Base-by-base conservation (phyloP, 2,797 vertebrate species). In the Gymnoscopelus braueri region DNA sequence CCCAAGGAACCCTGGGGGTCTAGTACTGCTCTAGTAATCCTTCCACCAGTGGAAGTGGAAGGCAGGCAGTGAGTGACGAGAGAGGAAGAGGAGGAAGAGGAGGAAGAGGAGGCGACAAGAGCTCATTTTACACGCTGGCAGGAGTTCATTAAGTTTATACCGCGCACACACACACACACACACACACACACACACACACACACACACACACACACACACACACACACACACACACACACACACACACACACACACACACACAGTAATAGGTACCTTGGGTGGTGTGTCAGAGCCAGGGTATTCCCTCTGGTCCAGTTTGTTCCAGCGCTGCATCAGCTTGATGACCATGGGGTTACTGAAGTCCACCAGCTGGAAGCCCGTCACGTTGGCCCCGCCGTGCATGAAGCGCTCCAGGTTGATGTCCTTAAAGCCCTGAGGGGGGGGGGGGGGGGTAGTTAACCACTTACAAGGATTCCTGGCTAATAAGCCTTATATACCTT, bases 311-410 rank as follows among this genome's bases (percentile, higher is more conserved):
- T 99, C 98, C 75, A 99, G 91, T 77, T 99, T 99, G 88, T 98
- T 99, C 98, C 98, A 99, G 82, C 98, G 96, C 75, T 99, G 97
- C 98, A 99, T 98, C 78, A 99, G 92, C 64, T 98, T 98, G 82
- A 97, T 93, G 81, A 98, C 98, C 94, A 98, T 97, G 0, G 97
- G 94, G 50, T 96, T 98, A 80, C 95, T 97, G 90, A 98, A 98
- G 93, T 99, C 97, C 51, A 99, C 96, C 75, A 99, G 87, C 90
- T 99, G 97, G 92, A 99, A 99, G 80, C 98, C 98, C 0, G 97
- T 98, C 61, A 99, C 97, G 71, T 99, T 99, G 70, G 98, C 98
- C 57, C 98, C 98, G 0, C 98, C 98, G 0, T 99, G 97, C 95
- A 99, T 97, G 91, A 99, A 99, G 29, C 97, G 96, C 87, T 99